Conservation (phyloP, 2,888 invertebrate genomes). For the Agrochola lota region DNA sequence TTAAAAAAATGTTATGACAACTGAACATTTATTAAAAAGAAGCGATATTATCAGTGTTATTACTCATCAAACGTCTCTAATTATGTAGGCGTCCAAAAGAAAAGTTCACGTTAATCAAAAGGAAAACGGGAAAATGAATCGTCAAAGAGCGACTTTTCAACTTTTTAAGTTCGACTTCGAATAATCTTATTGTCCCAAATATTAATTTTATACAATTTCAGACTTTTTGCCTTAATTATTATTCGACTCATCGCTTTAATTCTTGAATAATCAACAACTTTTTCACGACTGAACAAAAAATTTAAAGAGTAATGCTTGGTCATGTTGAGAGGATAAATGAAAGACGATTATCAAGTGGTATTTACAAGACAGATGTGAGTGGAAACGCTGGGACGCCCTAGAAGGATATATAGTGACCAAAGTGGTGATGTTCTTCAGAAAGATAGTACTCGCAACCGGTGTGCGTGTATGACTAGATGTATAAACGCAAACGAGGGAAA, state of each 20-base stretch:
- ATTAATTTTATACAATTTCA: constrained; percentile 56
- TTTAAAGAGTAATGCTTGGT: no score
- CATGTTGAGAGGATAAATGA: no score
- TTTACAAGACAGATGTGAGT: no score
- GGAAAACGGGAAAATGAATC: constrained; percentile 16
- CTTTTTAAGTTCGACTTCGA: constrained; percentile 41
- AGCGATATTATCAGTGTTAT: background rate
- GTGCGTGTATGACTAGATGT: no score
- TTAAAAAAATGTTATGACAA: background rate
- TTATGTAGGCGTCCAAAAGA: constrained; percentile 2
- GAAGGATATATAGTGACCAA: no score
- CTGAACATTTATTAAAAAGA: background rate
- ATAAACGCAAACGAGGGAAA: no score
- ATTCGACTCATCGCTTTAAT: constrained; percentile 33
- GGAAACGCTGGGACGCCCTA: no score
- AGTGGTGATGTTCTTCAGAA: no score
- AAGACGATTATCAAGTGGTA: no score
- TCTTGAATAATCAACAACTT: constrained; percentile 40
- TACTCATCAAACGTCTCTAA: constrained; percentile 4
- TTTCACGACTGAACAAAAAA: background rate
- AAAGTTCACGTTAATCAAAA: constrained; percentile 29
- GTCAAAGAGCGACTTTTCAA: constrained; percentile 50
- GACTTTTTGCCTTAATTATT: constrained; percentile 40
- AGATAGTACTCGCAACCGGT: no score
- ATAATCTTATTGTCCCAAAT: constrained; percentile 44